phyloP scores from a whole-genome alignment of 2,797 vertebrate genomes.

The Tapera naevia region DNA sequence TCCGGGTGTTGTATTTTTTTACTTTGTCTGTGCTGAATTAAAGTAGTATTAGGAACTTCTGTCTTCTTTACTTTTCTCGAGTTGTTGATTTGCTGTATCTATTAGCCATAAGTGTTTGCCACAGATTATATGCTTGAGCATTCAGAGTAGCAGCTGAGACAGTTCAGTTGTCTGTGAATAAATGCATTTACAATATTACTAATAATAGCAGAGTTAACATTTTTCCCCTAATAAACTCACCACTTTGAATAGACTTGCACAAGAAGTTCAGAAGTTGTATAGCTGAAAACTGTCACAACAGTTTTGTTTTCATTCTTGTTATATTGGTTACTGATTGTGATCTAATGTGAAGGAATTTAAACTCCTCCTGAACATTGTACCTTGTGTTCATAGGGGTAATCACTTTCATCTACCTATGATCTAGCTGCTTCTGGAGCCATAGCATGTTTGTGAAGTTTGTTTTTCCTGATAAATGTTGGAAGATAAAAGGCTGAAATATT shows the following conservation, averaged over 20 bases:
- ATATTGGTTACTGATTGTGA: not conserved
- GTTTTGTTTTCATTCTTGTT: not conserved
- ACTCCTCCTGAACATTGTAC: not conserved
- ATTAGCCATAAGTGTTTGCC: not conserved
- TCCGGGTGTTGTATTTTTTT: not conserved
- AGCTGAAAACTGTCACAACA: not conserved
- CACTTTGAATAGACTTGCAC: not conserved
- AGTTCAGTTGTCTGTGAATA: not conserved
- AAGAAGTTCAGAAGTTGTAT: not conserved
- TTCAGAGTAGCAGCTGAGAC: not conserved
- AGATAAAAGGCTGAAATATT: not conserved
- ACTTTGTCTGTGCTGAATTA: not conserved
- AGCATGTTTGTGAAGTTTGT: not conserved
- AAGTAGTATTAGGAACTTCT: not conserved
- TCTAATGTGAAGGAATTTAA: not conserved
- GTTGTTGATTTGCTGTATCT: not conserved
- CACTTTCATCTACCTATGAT: not conserved
- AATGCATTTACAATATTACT: not conserved
- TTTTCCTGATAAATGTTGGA: not conserved
- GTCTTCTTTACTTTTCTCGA: not conserved
- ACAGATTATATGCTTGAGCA: not conserved
- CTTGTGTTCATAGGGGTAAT: not conserved
- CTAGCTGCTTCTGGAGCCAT: not conserved
- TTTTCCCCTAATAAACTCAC: not conserved
- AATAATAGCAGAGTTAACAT: not conserved